Conservation (phyloP, 2,797 vertebrate genomes). For the Eospalax fontanierii region DNA sequence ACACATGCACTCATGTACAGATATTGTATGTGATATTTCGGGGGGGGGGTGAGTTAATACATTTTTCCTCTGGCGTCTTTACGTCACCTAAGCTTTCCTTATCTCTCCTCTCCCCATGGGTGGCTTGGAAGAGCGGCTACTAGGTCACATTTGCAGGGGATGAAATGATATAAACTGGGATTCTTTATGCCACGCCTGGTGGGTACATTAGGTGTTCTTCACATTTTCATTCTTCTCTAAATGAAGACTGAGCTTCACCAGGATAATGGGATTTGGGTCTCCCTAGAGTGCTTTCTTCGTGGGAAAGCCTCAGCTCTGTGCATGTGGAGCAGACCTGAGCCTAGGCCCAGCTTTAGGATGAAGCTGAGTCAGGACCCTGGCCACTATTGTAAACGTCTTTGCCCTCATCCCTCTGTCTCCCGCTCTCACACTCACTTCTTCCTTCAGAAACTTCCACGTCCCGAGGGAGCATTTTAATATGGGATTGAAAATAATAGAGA, state of each 20-base stretch:
- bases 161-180: background rate
- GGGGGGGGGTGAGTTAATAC: too few species aligned
- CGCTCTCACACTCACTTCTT: background rate
- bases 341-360: background rate
- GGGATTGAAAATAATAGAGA: background rate
- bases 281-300: background rate
- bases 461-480: constrained; percentile 22
- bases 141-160: background rate
- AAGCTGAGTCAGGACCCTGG: background rate
- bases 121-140: background rate
- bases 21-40: too few species aligned
- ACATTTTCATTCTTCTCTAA: background rate
- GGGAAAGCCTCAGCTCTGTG: background rate
- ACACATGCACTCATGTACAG: too few species aligned
- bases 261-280: background rate
- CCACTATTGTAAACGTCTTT: background rate
- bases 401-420: background rate
- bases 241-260: background rate
- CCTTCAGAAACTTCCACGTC: background rate
- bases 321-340: background rate
- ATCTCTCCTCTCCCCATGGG: too few species aligned
- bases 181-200: background rate
- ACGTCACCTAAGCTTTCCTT: too few species aligned
- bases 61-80: too few species aligned
- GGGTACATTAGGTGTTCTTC: background rate